Percentiles rank a stretch among this genome's conserved stretches.
Evolutionary conservation across 2,797 vertebrate species (phyloP).

Genomic region (Phylloscopus collybita): DNA sequence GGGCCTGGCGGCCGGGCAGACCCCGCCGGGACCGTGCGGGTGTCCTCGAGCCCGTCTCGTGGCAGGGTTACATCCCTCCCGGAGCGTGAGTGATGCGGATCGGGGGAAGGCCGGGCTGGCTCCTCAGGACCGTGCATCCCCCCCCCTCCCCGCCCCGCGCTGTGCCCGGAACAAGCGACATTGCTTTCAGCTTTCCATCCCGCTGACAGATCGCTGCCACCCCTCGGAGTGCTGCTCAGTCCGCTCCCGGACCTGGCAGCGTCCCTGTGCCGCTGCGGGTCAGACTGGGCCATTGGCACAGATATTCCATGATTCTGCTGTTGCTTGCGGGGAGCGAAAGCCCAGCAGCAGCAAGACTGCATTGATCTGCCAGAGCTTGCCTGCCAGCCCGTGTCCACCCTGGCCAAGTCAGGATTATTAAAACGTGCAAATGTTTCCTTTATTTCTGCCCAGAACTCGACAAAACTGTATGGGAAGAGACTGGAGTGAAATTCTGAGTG

Average conservation of each 20-base stretch:
- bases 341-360: neutral
- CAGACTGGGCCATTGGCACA: neutral
- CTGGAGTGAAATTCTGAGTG: neutral
- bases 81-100: neutral
- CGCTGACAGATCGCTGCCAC: neutral
- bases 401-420: neutral
- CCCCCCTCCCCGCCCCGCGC: too few relatives aligned
- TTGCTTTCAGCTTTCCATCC: fast-evolving
- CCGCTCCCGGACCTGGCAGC: neutral
- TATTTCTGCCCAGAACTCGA: neutral
- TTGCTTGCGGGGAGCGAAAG: neutral
- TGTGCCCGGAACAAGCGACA: fast-evolving
- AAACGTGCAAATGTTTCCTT: neutral
- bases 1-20: neutral
- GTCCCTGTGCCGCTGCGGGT: neutral
- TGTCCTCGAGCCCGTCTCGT: neutral
- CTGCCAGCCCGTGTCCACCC: neutral
- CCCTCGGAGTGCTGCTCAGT: neutral
- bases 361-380: neutral
- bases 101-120: neutral
- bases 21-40: neutral
- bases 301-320: neutral
- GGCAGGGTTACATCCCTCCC: neutral
- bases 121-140: neutral
- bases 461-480: neutral